phyloP scores from a whole-genome alignment of 2,113 vertebrate species.

The Oryctolagus cuniculus region mOryCun1.1 NC_091442.1:109437501-109438000 shows the following conservation, averaged over 20 bases:
- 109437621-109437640: slow-evolving; percentile 43
- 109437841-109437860: slow-evolving; percentile 52
- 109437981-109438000: background rate
- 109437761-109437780: slow-evolving; percentile 51
- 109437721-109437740: slow-evolving; percentile 38
- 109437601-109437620: slow-evolving; percentile 43
- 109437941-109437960: background rate
- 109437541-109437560: background rate
- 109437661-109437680: slow-evolving; percentile 53
- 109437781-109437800: background rate
- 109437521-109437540: background rate
- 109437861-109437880: slow-evolving; percentile 59
- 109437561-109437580: slow-evolving; percentile 27
- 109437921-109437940: background rate
- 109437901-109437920: background rate
- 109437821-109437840: slow-evolving; percentile 73
- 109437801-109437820: slow-evolving; percentile 67
- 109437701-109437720: slow-evolving; percentile 14
- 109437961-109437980: background rate
- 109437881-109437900: background rate
- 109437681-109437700: slow-evolving; percentile 34
- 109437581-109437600: background rate
- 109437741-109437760: slow-evolving; percentile 26
- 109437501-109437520: background rate
- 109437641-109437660: background rate